A percentile compares a stretch with the other conserved stretches of the same genome.
Conservation (phyloP, 2,888 invertebrate genomes). For the Xestia c-nigrum region DNA sequence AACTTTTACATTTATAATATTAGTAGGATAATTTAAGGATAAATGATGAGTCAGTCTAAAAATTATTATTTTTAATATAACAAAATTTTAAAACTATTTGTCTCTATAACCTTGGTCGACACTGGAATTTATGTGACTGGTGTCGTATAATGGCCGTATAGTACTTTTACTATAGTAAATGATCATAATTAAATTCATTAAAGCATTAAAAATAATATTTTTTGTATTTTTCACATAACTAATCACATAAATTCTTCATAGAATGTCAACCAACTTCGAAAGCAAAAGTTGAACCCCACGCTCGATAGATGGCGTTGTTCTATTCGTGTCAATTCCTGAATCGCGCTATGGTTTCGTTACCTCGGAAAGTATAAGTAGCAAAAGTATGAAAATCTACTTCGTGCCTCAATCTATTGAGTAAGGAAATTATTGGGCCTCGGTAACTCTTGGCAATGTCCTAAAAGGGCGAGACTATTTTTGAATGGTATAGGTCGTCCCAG, state of each 20-base stretch:
- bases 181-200: neutral
- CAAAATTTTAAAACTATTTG: no score
- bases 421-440: slow-evolving; percentile 99
- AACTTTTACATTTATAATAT: no score
- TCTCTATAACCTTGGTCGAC: no score
- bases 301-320: slow-evolving; percentile 12
- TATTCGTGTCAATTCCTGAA: neutral
- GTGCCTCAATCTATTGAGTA: slow-evolving; percentile 97
- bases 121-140: no score
- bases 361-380: neutral
- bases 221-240: neutral
- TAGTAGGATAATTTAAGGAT: no score
- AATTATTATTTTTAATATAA: no score
- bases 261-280: neutral
- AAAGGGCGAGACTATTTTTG: slow-evolving; percentile 92
- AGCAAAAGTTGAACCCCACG: neutral
- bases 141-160: no score
- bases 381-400: neutral
- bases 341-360: slow-evolving; percentile 14
- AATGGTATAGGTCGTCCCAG: slow-evolving; percentile 96
- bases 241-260: neutral
- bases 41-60: no score
- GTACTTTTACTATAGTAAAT: no score
- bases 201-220: neutral
- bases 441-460: slow-evolving; percentile 96